phyloP scores from a whole-genome alignment of 2,797 vertebrate genomes.

The Cygnus olor region DNA sequence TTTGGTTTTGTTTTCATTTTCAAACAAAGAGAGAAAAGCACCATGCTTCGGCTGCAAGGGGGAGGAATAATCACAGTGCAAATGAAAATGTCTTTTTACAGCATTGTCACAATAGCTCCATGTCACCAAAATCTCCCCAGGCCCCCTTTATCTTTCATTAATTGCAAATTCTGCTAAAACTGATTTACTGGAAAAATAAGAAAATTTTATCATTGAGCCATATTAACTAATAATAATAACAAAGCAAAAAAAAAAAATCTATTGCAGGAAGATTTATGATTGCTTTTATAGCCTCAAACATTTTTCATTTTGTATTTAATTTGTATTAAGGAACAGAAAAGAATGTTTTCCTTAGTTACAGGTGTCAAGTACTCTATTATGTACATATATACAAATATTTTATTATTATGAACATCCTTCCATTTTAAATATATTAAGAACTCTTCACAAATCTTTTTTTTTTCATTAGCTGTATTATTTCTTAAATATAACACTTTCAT shows the following conservation, averaged over 20 bases:
- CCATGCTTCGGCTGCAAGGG: neutral
- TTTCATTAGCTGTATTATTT: neutral
- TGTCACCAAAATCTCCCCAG: neutral
- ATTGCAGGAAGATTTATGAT: neutral
- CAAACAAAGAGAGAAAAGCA: neutral
- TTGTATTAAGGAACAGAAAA: neutral
- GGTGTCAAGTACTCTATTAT: neutral
- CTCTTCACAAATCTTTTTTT: neutral
- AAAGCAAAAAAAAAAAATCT: neutral
- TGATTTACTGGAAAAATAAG: neutral
- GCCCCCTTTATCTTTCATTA: neutral
- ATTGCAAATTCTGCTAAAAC: neutral
- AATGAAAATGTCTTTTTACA: neutral
- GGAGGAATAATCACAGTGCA: neutral
- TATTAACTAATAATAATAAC: neutral
- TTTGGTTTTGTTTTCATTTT: conserved; percentile 2
- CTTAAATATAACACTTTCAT: neutral
- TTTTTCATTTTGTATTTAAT: neutral
- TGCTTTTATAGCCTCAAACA: neutral
- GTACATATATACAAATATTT: neutral
- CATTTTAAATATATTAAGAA: neutral
- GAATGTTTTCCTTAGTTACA: neutral
- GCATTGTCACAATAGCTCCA: neutral
- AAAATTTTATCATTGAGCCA: neutral
- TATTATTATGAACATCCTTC: neutral